A percentile compares a stretch with the other conserved stretches of the same genome.
Evolutionary conservation across 2,797 vertebrate genomes (phyloP).

Genomic region (Lepidocolaptes lacrymiger): DNA sequence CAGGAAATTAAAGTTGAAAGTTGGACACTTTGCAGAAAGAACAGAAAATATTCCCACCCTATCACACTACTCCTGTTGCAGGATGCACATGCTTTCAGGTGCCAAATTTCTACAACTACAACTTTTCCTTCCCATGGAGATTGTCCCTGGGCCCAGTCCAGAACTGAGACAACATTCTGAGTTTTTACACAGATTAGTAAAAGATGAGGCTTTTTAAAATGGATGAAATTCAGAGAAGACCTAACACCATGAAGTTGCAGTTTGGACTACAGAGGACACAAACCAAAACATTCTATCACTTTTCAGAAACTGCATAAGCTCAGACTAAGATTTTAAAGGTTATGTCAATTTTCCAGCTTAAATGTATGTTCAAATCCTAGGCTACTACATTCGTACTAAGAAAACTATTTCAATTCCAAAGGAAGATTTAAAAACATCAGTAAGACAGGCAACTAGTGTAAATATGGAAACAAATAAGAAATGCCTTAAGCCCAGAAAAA

Average conservation of each 20-base stretch:
- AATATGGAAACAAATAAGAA: not conserved
- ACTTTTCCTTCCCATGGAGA: not conserved
- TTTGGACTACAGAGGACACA: not conserved
- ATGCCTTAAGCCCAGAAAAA: not conserved
- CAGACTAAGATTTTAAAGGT: not conserved
- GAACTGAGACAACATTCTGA: not conserved
- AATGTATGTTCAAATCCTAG: not conserved
- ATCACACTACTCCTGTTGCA: not conserved
- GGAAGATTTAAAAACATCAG: not conserved
- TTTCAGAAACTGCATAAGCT: not conserved
- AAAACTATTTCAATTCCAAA: not conserved
- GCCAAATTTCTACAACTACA: not conserved
- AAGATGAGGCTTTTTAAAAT: not conserved
- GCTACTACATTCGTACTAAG: not conserved
- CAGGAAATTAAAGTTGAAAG: not conserved
- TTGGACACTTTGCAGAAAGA: not conserved
- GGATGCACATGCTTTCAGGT: not conserved
- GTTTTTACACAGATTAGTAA: not conserved
- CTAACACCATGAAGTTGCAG: not conserved
- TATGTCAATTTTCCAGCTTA: not conserved
- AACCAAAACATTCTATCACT: not conserved
- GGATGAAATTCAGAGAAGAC: not conserved
- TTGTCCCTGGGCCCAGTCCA: not conserved
- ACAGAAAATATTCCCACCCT: not conserved
- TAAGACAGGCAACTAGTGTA: not conserved